These are phyloP conservation scores for Cyprinus carpio DNA, from an alignment of 2,113 vertebrate species.

Conservation along the genomic window DNA sequence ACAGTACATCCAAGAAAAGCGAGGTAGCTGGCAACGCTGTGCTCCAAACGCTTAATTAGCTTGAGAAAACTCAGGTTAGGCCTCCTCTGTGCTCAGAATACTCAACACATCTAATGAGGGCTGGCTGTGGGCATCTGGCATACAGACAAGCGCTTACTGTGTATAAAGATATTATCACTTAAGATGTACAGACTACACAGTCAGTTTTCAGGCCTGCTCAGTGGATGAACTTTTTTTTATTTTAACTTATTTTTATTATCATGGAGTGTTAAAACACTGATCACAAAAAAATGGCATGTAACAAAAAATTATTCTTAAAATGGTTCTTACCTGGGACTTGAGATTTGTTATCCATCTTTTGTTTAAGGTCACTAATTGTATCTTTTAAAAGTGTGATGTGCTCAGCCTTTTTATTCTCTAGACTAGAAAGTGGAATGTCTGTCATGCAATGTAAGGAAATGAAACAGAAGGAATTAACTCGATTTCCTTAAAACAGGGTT, in stretches of 20 bases:
- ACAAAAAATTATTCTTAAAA: neutral
- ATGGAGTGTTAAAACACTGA: neutral
- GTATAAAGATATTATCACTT: neutral
- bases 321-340: constrained; percentile 68
- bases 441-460: constrained; percentile 55
- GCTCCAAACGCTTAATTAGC: constrained; percentile 54
- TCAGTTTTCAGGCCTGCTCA: no score
- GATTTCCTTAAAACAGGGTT: no score
- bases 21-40: constrained; percentile 45
- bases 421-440: constrained; percentile 77
- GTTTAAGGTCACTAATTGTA: constrained; percentile 67
- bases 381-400: constrained; percentile 69
- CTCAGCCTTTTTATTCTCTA: constrained; percentile 69
- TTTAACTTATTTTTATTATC: no score
- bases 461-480: constrained; percentile 18
- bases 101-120: constrained; percentile 45
- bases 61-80: constrained; percentile 54
- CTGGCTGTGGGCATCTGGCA: neutral
- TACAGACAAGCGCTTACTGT: constrained; percentile 21
- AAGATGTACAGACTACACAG: neutral
- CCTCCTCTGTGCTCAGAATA: constrained; percentile 57
- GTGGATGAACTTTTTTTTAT: neutral
- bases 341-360: constrained; percentile 63
- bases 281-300: neutral
- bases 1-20: constrained; percentile 62